Evolutionary conservation across 2,888 invertebrate species (phyloP).

Genomic region (Oxystoma pomonae): DNA sequence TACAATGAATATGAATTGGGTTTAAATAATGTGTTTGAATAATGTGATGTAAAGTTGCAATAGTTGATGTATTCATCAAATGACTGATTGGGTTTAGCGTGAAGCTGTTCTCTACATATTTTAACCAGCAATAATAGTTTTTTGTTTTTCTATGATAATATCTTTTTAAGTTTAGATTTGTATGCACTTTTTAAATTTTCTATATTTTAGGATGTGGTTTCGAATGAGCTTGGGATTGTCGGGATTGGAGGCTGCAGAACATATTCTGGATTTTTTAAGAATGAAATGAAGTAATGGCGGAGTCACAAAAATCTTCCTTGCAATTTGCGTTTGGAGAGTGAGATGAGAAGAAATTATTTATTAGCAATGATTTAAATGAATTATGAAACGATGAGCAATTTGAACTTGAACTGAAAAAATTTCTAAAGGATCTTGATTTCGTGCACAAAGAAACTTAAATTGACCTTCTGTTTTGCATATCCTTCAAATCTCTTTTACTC

Average conservation of each 20-base stretch:
- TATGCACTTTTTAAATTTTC: too few relatives aligned
- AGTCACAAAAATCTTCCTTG: not conserved
- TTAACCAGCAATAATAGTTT: not conserved
- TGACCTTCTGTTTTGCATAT: not conserved
- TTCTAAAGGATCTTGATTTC: slow-evolving; percentile 7
- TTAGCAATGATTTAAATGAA: not conserved
- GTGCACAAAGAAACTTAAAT: not conserved
- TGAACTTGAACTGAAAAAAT: slow-evolving; percentile 2
- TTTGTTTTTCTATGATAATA: too few relatives aligned
- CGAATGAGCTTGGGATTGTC: not conserved
- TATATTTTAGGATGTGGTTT: too few relatives aligned
- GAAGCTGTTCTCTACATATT: not conserved
- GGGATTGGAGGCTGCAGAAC: not conserved
- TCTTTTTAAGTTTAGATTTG: too few relatives aligned
- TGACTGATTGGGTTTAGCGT: not conserved
- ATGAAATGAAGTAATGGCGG: not conserved
- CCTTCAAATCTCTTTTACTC: not conserved
- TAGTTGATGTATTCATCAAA: not conserved
- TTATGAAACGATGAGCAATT: not conserved
- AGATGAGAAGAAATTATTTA: not conserved
- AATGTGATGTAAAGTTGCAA: not conserved
- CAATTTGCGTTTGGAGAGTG: slow-evolving; percentile 1
- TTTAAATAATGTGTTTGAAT: not conserved
- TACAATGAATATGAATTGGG: not conserved
- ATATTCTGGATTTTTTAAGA: not conserved